Base-by-base conservation (phyloP, 2,888 invertebrate genomes). In the Phanerotoma sp. region DNA sequence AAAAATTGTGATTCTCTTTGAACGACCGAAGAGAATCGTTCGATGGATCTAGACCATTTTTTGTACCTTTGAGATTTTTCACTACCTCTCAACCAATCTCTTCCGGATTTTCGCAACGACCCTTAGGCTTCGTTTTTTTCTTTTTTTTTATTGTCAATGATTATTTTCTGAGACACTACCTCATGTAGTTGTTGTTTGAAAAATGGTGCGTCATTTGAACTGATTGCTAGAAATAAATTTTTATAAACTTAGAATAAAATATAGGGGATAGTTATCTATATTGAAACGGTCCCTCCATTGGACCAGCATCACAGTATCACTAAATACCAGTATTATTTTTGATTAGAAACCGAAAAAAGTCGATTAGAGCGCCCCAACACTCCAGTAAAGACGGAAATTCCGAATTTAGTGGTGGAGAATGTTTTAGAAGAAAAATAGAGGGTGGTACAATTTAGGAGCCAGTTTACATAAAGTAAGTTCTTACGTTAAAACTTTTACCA, bases 121-220 rank as follows among this genome's bases (percentile, higher is more conserved):
- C 25, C 25, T 25, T 25, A 25, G n/a, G n/a, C n/a, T 35, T 9
- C 16, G 5, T n/a, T 16, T 6, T 4, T 40, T 40, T 40, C 20
- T 20, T 20, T 18, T 20, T 20, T 40, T 25, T 25, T 22, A n/a
- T 22, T 22, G 22, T 13, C 41, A 41, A 22, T 41, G 7, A 25
- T 41, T 11, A 40, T 38, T 20, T 21, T 25, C 3, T 25, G 9
- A 1, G 25, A 25, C 25, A 25, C n/a, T n/a, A n/a, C n/a, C n/a
- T n/a, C 21, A 21, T 15, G 7, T 4, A 15, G 13, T 15, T 37
- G 13, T 15, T 56, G n/a, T n/a, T n/a, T n/a, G n/a, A 58, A 58
- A 69, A 63, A 62, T 65, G 67, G 66, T 67, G 67, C 65, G 71
- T 74, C 74, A 71, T 74, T 67, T 68, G 66, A 70, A 74, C 68